Evolutionary conservation across 2,797 vertebrate genomes (phyloP).

Genomic region (Falco berigora): DNA sequence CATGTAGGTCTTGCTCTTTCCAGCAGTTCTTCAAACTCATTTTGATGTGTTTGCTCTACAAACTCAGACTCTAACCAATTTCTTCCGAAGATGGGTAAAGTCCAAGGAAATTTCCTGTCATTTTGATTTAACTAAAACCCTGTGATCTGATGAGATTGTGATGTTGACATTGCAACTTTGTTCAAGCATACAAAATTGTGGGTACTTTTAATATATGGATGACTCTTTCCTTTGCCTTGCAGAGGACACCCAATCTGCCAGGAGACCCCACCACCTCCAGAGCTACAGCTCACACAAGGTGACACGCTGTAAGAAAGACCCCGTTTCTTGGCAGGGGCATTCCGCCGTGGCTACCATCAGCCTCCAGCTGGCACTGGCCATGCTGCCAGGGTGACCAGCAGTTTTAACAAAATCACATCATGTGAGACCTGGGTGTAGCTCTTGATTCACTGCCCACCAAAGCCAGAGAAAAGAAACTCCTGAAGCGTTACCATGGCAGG

Average conservation of each 20-base stretch:
- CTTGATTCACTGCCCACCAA: not conserved
- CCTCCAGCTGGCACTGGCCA: not conserved
- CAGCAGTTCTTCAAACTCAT: not conserved
- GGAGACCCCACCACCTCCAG: not conserved
- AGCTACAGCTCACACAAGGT: not conserved
- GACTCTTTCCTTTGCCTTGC: not conserved
- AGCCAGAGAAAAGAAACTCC: not conserved
- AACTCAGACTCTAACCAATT: not conserved
- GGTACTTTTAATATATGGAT: not conserved
- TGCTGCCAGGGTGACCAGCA: not conserved
- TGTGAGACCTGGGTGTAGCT: not conserved
- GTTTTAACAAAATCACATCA: not conserved
- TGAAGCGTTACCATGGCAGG: not conserved
- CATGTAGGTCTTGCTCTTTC: not conserved
- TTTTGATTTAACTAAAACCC: slow-evolving; percentile 7
- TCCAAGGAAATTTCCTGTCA: not conserved
- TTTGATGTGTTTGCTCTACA: slow-evolving; percentile 15
- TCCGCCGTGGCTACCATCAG: not conserved
- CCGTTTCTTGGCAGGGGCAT: not conserved
- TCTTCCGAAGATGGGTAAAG: not conserved
- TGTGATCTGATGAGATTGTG: not conserved
- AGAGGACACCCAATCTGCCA: not conserved
- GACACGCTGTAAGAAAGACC: not conserved
- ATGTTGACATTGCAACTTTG: not conserved
- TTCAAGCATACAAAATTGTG: not conserved